Base-by-base conservation (phyloP, 2,888 invertebrate genomes). In the Cryptops parisi region DNA sequence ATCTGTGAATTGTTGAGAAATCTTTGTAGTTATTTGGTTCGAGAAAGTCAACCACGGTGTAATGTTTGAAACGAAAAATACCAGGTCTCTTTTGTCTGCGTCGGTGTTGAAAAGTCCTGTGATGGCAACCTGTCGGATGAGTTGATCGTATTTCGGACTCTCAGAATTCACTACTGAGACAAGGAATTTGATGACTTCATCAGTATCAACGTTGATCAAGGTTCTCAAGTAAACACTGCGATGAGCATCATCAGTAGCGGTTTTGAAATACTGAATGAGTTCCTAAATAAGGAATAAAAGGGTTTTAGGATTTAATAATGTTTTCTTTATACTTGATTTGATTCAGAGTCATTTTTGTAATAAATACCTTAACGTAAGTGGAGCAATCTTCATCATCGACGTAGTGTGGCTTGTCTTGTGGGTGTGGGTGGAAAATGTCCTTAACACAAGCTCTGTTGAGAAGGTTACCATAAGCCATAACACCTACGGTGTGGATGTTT, bases 1-100 rank as follows among this genome's bases (percentile, higher is more conserved):
- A 62, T 56, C 58, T 60, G 45, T 12, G 5, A 41, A 15, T 41
- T 33, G 6, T 33, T 33, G 33, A 33, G 33, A 33, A 33, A 33
- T 9, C 15, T 33, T 33, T 9, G 33, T 33, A 33, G 6, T 9
- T 9, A 9, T 33, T 6, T 15, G 15, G 15, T 9, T 33, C 33
- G 15, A 33, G 15, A 33, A 33, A 33, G n/a, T n/a, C n/a, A n/a
- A n/a, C n/a, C n/a, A n/a, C n/a, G n/a, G n/a, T n/a, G n/a, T n/a
- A n/a, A n/a, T n/a, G n/a, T n/a, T n/a, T n/a, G n/a, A n/a, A n/a
- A n/a, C n/a, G n/a, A n/a, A n/a, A n/a, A n/a, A n/a, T n/a, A n/a
- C n/a, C 15, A 33, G 33, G 15, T 33, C 6, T 33, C 33, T 33
- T 33, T 9, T 15, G 33, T 33, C 9, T 33, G 6, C 33, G 6